Evolutionary conservation across 23 tunicate species (phyloP).

Genomic region (Trididemnum miniatum): DNA sequence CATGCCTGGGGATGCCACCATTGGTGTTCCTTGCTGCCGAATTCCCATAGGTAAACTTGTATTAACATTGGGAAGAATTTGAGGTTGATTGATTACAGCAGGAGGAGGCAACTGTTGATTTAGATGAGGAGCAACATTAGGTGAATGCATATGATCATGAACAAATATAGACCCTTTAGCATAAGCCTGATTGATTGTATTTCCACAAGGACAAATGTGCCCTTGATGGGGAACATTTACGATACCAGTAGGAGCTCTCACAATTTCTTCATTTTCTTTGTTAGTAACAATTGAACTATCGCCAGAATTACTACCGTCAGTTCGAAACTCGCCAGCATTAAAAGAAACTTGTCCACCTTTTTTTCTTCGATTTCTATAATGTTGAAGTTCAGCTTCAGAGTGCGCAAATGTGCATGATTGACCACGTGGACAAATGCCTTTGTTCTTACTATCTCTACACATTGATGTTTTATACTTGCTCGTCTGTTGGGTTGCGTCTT

Average conservation of each 20-base stretch:
- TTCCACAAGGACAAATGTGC: constrained; percentile 32
- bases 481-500: constrained; percentile 68
- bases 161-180: background rate
- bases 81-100: background rate
- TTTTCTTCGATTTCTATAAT: constrained; percentile 61
- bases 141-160: background rate
- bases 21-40: background rate
- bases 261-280: background rate
- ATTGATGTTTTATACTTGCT: constrained; percentile 84
- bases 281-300: background rate
- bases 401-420: constrained; percentile 88
- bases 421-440: constrained; percentile 90
- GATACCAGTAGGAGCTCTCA: background rate
- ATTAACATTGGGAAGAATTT: background rate
- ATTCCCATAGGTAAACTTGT: background rate
- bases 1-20: background rate
- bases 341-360: constrained; percentile 47
- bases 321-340: background rate
- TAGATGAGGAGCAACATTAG: background rate
- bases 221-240: background rate
- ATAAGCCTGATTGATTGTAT: constrained; percentile 6
- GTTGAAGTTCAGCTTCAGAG: constrained; percentile 80
- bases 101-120: too few relatives aligned
- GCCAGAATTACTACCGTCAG: background rate
- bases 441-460: constrained; percentile 76